Evolutionary conservation across 2,797 vertebrate species (phyloP).

Genomic region (Cebuella pygmaea): DNA sequence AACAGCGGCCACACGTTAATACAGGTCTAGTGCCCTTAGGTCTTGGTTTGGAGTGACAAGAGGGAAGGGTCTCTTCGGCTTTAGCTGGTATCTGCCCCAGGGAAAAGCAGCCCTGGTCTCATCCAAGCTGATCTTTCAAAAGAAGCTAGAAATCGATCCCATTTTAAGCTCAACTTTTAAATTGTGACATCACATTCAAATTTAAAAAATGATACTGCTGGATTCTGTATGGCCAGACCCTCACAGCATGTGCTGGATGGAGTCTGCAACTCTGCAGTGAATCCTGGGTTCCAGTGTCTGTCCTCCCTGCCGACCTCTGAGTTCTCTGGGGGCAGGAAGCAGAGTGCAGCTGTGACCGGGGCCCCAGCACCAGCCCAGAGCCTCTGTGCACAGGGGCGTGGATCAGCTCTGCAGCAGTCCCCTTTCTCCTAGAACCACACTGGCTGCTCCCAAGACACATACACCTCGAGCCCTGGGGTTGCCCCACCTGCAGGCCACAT

Average conservation of each 20-base stretch:
- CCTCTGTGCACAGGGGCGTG: accelerated
- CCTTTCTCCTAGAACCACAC: not conserved
- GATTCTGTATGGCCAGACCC: not conserved
- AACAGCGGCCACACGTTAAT: not conserved
- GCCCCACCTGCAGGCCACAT: too few relatives aligned
- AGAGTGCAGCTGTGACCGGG: not conserved
- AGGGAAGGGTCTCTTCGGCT: not conserved
- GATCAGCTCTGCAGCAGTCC: accelerated
- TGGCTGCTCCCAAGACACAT: not conserved
- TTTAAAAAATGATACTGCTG: not conserved
- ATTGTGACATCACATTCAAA: not conserved
- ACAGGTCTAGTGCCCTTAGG: not conserved
- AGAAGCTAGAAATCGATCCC: not conserved
- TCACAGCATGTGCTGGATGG: not conserved
- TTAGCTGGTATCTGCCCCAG: not conserved
- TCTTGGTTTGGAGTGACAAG: not conserved
- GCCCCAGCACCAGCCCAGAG: not conserved
- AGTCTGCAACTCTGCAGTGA: not conserved
- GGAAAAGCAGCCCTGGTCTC: not conserved
- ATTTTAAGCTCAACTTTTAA: constrained; percentile 6
- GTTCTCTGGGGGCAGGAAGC: not conserved
- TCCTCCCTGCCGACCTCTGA: not conserved
- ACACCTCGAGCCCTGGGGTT: too few relatives aligned
- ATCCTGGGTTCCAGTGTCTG: not conserved
- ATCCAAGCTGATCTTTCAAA: not conserved